Conservation (phyloP, 2,797 vertebrate genomes). For the Gymnothorax reevesii region DNA sequence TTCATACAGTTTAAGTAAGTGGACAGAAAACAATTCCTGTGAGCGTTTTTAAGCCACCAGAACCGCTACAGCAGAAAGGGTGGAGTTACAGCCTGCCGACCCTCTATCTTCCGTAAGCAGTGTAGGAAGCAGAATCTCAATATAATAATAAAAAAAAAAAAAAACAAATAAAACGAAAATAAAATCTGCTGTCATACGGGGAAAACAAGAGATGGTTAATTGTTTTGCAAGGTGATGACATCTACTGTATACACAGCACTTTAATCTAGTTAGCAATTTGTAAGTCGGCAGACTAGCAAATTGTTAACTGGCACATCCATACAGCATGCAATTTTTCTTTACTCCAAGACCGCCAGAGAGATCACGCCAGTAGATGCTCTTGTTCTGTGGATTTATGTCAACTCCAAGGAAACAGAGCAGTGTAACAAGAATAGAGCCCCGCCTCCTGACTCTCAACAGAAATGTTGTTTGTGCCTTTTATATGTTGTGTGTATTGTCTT, state of each 20-base stretch:
- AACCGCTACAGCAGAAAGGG: no score
- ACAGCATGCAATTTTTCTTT: not conserved
- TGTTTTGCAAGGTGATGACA: not conserved
- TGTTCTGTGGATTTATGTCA: not conserved
- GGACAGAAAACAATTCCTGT: no score
- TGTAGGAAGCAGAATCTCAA: no score
- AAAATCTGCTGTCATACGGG: not conserved
- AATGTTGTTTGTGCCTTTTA: not conserved
- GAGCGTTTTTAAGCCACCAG: no score
- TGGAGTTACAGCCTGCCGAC: no score
- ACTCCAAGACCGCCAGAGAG: not conserved
- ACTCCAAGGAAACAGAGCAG: not conserved
- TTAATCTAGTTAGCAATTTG: not conserved
- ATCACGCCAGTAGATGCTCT: not conserved
- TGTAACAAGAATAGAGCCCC: not conserved
- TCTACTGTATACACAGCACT: not conserved
- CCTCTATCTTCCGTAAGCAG: no score
- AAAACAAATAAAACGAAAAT: not conserved
- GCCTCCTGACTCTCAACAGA: not conserved
- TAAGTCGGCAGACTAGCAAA: not conserved
- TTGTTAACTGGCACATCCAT: not conserved
- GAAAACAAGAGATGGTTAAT: not conserved
- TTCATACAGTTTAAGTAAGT: no score
- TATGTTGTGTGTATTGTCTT: not conserved
- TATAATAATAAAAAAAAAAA: not conserved